Evolutionary conservation across 2,797 vertebrate species (phyloP), one percentile per base, ranked within the genome.

Genomic region (Anolis apletophallus): DNA sequence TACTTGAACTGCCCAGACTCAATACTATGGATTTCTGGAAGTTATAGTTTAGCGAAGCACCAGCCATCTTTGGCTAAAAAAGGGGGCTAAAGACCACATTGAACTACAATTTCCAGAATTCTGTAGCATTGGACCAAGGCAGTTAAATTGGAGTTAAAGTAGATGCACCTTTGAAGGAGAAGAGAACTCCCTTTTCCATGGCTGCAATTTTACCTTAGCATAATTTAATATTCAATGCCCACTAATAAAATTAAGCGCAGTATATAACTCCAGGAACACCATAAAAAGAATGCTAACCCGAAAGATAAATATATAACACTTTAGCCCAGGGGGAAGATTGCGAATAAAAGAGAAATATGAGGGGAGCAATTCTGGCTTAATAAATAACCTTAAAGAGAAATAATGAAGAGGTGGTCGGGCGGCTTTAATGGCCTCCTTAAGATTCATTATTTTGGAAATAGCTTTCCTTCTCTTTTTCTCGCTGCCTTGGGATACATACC

Each of bases 341-440:
- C 86, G 93, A 95, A 94, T 93, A 92, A 94, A 96, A 90, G 80
- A 94, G 93, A 96, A 95, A 93, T 93, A 91, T 94, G 94, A 92
- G 79, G 54, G 82, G 69, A 94, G 93, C 91, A 84, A 23, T 87
- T 91, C 85, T 91, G 90, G 93, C 89, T 87, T 89, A 94, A 93
- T 94, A 95, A 95, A 94, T 94, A 95, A 95, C 92, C 95, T 95
- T 95, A 95, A 96, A 94, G 92, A 94, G 94, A 94, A 96, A 94
- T 89, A 96, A 94, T 92, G 92, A 95, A 95, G 94, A 93, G 81
- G 85, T 90, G 81, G 92, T 92, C 85, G 88, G 21, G 81, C n/a
- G 91, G 93, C 92, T 95, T 93, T 94, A 93, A 91, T 91, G 52
- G 84, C 83, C 91, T 84, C 79, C 88, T 86, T 84, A 90, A 91